These are phyloP conservation scores for Tetranychus piercei DNA, from an alignment of 2,888 invertebrate species.

Conservation along the genomic window DNA sequence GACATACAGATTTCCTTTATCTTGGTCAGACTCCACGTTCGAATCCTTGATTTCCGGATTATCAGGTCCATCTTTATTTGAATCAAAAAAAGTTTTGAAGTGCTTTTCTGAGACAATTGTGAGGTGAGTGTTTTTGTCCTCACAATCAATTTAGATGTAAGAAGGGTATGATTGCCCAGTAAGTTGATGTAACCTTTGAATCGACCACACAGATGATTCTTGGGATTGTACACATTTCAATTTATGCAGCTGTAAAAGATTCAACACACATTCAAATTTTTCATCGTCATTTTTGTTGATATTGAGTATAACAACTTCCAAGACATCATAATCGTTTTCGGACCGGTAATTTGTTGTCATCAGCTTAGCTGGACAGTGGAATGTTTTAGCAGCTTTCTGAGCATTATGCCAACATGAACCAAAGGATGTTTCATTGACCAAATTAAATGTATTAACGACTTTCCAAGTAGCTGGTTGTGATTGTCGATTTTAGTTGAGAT, in stretches of 20 bases:
- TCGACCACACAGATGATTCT: not conserved
- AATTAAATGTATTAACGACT: not conserved
- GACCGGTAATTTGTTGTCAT: not conserved
- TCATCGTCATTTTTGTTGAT: not conserved
- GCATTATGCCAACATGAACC: not conserved
- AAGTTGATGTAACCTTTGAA: not conserved
- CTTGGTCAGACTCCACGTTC: not conserved
- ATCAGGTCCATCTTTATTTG: not conserved
- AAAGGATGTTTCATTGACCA: not conserved
- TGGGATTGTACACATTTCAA: not conserved
- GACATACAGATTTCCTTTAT: not conserved
- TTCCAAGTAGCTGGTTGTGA: not conserved
- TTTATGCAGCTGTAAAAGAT: not conserved
- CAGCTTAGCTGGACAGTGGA: not conserved
- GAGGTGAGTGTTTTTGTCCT: not conserved
- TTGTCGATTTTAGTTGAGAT: not conserved
- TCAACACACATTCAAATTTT: slow-evolving; percentile 5
- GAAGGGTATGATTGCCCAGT: not conserved
- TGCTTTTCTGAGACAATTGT: not conserved
- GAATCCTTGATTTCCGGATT: not conserved
- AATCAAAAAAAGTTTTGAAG: not conserved
- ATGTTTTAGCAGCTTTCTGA: not conserved
- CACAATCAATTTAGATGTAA: not conserved
- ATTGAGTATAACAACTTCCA: not conserved
- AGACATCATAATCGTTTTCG: not conserved